Conservation (phyloP, 2,888 invertebrate genomes). For the Panorpa germanica region DNA sequence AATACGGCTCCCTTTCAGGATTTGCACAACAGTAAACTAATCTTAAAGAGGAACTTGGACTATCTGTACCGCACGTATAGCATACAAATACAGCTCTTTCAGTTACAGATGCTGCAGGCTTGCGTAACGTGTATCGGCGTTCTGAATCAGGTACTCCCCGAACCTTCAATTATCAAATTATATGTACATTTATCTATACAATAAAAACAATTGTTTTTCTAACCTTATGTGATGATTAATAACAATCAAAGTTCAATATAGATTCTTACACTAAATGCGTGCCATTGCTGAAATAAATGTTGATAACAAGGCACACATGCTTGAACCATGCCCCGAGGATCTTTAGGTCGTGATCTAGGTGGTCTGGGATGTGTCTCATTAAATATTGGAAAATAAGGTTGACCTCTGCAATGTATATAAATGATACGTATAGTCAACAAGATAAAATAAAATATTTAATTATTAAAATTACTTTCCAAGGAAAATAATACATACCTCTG, state of each 20-base stretch:
- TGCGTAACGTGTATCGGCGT: slow-evolving; percentile 62
- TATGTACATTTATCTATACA: too few species aligned
- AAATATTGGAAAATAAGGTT: slow-evolving; percentile 56
- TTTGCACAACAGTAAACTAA: slow-evolving; percentile 72
- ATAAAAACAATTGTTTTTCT: too few species aligned
- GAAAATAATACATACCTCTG: slow-evolving; percentile 16
- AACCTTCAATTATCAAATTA: slow-evolving; percentile 24
- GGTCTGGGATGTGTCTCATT: slow-evolving; percentile 68
- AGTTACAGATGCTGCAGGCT: slow-evolving; percentile 42
- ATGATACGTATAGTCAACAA: neutral
- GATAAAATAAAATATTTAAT: neutral
- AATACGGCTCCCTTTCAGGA: slow-evolving; percentile 73
- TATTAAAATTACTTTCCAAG: neutral
- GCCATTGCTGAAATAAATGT: slow-evolving; percentile 78
- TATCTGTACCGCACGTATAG: slow-evolving; percentile 72
- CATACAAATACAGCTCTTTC: slow-evolving; percentile 65
- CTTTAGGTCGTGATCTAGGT: slow-evolving; percentile 70
- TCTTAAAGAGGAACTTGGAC: slow-evolving; percentile 60
- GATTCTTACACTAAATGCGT: slow-evolving; percentile 41
- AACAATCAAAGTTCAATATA: neutral
- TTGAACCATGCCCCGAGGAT: slow-evolving; percentile 57
- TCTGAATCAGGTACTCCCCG: slow-evolving; percentile 57
- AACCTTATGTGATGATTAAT: too few species aligned
- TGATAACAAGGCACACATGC: slow-evolving; percentile 72
- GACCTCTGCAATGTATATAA: slow-evolving; percentile 20